A percentile compares a stretch with the other conserved stretches of the same genome.
phyloP scores from a whole-genome alignment of 2,113 vertebrate genomes.

The Macquaria ambigua region DNA sequence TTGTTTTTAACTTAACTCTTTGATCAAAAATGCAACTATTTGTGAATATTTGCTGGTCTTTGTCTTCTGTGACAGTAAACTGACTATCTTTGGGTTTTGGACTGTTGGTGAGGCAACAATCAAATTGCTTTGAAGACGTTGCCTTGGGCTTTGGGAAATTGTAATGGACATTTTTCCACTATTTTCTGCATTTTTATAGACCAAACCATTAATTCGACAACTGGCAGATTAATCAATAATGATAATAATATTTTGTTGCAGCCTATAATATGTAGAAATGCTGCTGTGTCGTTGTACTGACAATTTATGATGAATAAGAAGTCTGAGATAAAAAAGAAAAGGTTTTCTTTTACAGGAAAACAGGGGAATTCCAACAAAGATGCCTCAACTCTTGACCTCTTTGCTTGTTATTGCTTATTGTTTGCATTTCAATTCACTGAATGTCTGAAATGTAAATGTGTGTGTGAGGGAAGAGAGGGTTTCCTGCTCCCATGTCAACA shows the following conservation, averaged over 20 bases:
- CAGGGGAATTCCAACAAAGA: not conserved
- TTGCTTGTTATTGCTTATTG: constrained; percentile 14
- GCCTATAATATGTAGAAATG: not conserved
- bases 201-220: not conserved
- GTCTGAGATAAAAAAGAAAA: not conserved
- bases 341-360: not conserved
- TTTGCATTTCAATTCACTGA: not conserved
- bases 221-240: not conserved
- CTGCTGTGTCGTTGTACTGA: not conserved
- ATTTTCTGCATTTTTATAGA: not conserved
- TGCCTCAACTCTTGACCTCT: not conserved
- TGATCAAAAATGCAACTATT: not conserved
- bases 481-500: constrained; percentile 9
- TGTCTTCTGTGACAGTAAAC: not conserved
- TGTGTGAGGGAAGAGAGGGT: not conserved
- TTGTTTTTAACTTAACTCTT: not conserved
- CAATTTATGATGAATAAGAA: not conserved
- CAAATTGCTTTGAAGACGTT: not conserved
- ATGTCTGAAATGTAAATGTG: constrained; percentile 34
- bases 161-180: not conserved
- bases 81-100: not conserved
- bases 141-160: not conserved
- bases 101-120: not conserved
- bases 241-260: not conserved
- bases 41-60: not conserved